Evolutionary conservation across 2,113 vertebrate genomes (phyloP), one percentile per base, ranked within the genome.

Genomic region (Falcunculus frontatus): DNA sequence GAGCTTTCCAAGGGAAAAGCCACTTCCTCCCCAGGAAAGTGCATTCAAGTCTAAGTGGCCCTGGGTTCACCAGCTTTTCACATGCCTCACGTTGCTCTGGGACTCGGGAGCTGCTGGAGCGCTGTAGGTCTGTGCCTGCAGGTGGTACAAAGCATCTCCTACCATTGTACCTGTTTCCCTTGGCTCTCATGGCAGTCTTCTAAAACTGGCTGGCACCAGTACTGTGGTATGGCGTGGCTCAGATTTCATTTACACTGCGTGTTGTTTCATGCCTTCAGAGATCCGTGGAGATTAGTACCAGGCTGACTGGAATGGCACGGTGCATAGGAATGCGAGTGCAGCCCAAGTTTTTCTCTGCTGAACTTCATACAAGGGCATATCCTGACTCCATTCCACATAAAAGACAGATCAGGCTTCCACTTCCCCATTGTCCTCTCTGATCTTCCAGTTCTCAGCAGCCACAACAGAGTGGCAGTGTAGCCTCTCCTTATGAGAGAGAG

Each of bases 1-100:
- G 86, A 92, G 86, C 83, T 87, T 91, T 95, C 86, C 91, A 90
- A 90, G 94, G 92, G 89, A 95, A 96, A 95, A 96, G 95, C 94
- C 91, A 93, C 91, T 95, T 96, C 95, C 94, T 95, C 76, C 89
- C 76, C 77, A 92, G 76, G 73, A 95, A 95, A 95, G 80, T 46
- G 80, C 84, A 81, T 95, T 95, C 60, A 89, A 81, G 81, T 76
- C 56, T 37, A 77, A 95, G 64, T 87, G 86, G 86, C 93, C 5
- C 2, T 75, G 91, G 86, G 56, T 75, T 95, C 87, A 74, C 75
- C 78, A 93, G 89, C 70, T 69, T 87, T 62, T 62, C 39, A 32
- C 73, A 60, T 26, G 75, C 46, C 2, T 5, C 57, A 5, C 3
- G 4, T 20, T 44, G 75, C 62, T 21, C 37, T 30, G 17, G 68